Percentiles rank a stretch among this genome's conserved stretches.
phyloP scores from a whole-genome alignment of 2,113 vertebrate genomes.

The Regulus satrapa region DNA sequence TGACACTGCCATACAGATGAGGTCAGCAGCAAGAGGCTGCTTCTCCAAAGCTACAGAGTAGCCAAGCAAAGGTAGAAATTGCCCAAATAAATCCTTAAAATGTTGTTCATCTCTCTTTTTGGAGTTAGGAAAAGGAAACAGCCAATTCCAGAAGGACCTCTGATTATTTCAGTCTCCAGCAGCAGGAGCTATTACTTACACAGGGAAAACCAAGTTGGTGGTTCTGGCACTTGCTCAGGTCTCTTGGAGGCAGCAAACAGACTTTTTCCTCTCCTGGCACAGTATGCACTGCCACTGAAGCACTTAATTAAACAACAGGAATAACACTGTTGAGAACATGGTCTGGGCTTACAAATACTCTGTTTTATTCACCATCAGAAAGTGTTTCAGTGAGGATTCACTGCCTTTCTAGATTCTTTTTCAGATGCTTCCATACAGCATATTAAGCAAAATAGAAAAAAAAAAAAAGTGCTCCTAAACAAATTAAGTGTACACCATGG shows the following conservation, averaged over 20 bases:
- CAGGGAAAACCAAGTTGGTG: not conserved
- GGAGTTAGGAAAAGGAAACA: not conserved
- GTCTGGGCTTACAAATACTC: not conserved
- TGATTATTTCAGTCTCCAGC: not conserved
- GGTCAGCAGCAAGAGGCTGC: not conserved
- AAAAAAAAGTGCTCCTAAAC: not conserved
- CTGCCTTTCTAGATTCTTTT: not conserved
- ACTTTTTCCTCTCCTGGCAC: not conserved
- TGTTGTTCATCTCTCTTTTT: not conserved
- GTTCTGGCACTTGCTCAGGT: not conserved
- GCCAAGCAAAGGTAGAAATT: not conserved
- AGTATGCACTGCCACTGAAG: not conserved
- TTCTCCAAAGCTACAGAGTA: not conserved
- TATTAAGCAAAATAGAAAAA: not conserved
- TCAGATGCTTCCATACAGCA: not conserved
- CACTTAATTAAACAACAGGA: conserved; percentile 12
- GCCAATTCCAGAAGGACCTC: not conserved
- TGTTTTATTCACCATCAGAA: not conserved
- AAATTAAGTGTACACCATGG: not conserved
- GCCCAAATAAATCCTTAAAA: not conserved
- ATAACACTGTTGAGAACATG: not conserved
- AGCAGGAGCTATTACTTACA: not conserved
- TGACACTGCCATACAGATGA: not conserved
- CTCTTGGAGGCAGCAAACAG: not conserved
- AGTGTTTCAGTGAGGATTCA: not conserved